Conservation (phyloP, 2,113 vertebrate genomes). For the pig (Sus scrofa) region DNA sequence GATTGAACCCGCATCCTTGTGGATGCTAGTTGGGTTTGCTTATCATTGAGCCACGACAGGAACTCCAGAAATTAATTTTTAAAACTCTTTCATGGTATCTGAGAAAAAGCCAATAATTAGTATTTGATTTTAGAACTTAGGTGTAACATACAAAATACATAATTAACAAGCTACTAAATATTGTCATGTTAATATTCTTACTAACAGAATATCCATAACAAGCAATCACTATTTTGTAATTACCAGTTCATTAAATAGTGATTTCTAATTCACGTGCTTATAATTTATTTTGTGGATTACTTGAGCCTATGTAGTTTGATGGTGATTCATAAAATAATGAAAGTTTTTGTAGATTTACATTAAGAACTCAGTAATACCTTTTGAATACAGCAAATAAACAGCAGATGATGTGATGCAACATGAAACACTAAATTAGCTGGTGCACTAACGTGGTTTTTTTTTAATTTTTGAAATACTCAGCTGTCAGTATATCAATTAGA, state of each 20-base stretch:
- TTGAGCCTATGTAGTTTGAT: background rate
- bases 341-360: background rate
- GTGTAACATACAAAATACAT: background rate
- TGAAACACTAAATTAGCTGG: slow-evolving; percentile 9
- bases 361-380: background rate
- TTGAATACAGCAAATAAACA: background rate
- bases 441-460: background rate
- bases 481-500: slow-evolving; percentile 7
- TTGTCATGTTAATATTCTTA: slow-evolving; percentile 5
- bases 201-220: background rate
- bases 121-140: slow-evolving; percentile 50
- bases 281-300: slow-evolving; percentile 11
- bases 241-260: background rate
- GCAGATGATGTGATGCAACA: background rate
- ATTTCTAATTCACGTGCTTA: background rate
- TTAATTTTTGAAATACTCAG: background rate
- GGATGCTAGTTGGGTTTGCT: too few species aligned
- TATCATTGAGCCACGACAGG: too few species aligned
- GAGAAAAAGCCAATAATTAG: background rate
- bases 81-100: background rate
- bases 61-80: slow-evolving; percentile 7
- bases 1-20: too few species aligned
- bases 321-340: background rate
- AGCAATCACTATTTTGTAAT: background rate
- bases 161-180: background rate